A percentile compares a stretch with the other conserved stretches of the same genome.
Evolutionary conservation across 2,113 vertebrate species (phyloP).

Genomic region (Dermatemys mawii): DNA sequence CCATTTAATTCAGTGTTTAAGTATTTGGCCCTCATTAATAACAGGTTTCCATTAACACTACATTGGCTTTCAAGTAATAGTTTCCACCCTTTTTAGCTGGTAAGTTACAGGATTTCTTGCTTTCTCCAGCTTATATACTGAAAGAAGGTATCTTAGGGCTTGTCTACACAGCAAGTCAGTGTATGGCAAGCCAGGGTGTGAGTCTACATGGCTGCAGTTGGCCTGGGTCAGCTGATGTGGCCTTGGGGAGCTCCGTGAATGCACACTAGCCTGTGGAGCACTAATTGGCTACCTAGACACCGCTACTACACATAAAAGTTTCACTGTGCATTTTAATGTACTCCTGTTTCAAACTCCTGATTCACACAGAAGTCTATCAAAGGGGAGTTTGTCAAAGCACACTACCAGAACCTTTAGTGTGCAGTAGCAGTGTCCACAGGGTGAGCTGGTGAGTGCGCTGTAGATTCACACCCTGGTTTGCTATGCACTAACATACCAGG

Average conservation of each 20-base stretch:
- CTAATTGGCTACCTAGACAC: background rate
- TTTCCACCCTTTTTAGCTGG: background rate
- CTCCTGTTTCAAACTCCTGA: background rate
- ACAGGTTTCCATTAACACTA: background rate
- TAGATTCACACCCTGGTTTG: background rate
- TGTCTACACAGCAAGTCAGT: background rate
- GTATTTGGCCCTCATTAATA: background rate
- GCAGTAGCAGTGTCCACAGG: background rate
- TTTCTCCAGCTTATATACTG: background rate
- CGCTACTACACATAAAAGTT: background rate
- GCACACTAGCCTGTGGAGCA: no score
- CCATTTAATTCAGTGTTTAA: background rate
- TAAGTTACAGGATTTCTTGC: background rate
- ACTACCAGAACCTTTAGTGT: background rate
- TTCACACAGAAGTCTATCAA: background rate
- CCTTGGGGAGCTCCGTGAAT: no score
- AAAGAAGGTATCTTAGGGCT: no score
- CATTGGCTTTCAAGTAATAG: background rate
- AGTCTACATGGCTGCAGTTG: no score
- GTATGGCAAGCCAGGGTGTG: background rate
- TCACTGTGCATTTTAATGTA: background rate
- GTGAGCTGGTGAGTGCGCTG: background rate
- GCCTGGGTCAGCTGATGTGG: no score
- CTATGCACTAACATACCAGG: background rate
- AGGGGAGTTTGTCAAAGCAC: background rate